phyloP scores from a whole-genome alignment of 2,888 invertebrate species.

The Cremastinae sp. region DNA sequence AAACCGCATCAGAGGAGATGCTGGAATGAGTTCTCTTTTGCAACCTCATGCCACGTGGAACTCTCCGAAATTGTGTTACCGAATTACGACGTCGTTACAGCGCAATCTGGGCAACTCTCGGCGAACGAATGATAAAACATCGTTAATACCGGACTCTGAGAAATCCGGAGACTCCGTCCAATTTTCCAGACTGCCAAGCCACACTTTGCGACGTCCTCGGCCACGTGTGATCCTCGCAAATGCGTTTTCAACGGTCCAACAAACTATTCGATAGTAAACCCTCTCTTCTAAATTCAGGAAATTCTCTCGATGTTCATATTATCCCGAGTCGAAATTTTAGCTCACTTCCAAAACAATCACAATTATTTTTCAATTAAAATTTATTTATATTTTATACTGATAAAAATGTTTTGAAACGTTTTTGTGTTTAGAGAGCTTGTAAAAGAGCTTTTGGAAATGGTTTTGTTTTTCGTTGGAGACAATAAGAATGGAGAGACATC shows the following conservation, averaged over 20 bases:
- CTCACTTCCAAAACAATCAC: not conserved
- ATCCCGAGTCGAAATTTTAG: not conserved
- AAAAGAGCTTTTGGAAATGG: no score
- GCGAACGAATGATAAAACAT: constrained; percentile 54
- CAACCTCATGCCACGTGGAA: constrained; percentile 48
- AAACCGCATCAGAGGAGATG: constrained; percentile 55
- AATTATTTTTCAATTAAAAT: not conserved
- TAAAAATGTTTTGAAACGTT: not conserved
- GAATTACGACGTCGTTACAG: constrained; percentile 75
- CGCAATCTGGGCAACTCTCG: constrained; percentile 67
- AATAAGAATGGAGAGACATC: constrained; percentile 22
- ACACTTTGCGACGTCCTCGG: constrained; percentile 65
- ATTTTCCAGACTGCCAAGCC: constrained; percentile 67
- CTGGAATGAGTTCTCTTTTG: constrained; percentile 37
- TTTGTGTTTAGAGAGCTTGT: no score
- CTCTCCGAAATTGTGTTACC: constrained; percentile 67
- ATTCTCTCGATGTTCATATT: constrained; percentile 17
- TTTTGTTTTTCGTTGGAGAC: not conserved
- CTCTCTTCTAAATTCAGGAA: constrained; percentile 40
- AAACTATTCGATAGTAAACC: constrained; percentile 47
- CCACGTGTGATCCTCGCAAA: constrained; percentile 48
- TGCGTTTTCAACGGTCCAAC: constrained; percentile 54
- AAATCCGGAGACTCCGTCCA: constrained; percentile 66
- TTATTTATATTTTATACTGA: not conserved
- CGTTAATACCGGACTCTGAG: not conserved